A percentile compares a stretch with the other conserved stretches of the same genome.
These are phyloP conservation scores for Hycleus cichorii DNA, from an alignment of 1,140 invertebrate species.

Conservation along the genomic window DNA sequence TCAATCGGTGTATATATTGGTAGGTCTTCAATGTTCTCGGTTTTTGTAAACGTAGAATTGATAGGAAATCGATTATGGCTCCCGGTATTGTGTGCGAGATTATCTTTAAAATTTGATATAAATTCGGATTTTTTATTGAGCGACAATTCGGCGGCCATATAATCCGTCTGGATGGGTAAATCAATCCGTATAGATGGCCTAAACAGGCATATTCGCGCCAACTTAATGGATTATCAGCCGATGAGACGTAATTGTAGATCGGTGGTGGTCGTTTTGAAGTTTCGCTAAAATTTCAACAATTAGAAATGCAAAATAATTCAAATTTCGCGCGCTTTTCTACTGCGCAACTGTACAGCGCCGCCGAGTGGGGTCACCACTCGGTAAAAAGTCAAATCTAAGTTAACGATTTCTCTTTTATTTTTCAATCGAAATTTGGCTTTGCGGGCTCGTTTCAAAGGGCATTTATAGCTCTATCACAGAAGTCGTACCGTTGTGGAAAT, in stretches of 20 bases:
- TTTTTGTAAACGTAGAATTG: constrained; percentile 48
- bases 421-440: no score
- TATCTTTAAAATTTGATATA: constrained; percentile 38
- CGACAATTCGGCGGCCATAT: constrained; percentile 51
- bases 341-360: no score
- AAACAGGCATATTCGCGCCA: constrained; percentile 52
- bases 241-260: constrained; percentile 65
- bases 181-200: constrained; percentile 42
- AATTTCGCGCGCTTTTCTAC: no score
- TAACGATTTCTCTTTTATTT: no score
- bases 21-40: constrained; percentile 30
- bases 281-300: no score
- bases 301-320: no score
- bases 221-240: constrained; percentile 55
- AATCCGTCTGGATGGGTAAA: constrained; percentile 47
- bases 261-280: constrained; percentile 24
- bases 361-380: no score
- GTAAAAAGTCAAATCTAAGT: no score
- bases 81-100: constrained; percentile 52
- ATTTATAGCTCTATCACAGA: no score
- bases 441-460: no score
- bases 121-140: constrained; percentile 38
- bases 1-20: not conserved
- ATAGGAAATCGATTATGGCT: constrained; percentile 48
- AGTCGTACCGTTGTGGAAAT: no score